Percentiles rank a stretch among this genome's conserved stretches.
Evolutionary conservation across 2,113 vertebrate species (phyloP).

Genomic region (Chamaea fasciata): DNA sequence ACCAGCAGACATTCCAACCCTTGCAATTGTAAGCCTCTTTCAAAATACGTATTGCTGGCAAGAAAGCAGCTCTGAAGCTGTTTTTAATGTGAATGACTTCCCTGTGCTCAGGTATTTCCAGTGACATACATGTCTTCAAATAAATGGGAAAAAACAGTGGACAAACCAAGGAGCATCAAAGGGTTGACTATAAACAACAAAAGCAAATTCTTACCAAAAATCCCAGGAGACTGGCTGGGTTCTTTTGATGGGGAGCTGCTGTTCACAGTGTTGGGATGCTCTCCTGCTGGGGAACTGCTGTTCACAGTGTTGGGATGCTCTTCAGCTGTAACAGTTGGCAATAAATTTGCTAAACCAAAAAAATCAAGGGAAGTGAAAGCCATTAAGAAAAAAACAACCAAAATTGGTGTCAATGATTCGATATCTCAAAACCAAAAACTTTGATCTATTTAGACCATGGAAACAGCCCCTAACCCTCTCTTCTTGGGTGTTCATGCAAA

Average conservation of each 20-base stretch:
- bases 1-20: background rate
- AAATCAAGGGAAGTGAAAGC: background rate
- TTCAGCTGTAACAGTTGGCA: background rate
- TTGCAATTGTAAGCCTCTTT: background rate
- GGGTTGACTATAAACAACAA: background rate
- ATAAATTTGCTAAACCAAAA: background rate
- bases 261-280: background rate
- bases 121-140: background rate
- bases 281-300: background rate
- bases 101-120: background rate
- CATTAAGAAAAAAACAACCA: background rate
- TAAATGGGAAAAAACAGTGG: background rate
- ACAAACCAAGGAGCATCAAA: background rate
- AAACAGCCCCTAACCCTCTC: background rate
- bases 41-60: background rate
- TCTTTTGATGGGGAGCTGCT: background rate
- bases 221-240: background rate
- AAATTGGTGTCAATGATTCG: background rate
- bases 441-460: background rate
- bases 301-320: background rate
- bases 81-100: background rate
- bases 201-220: slow-evolving; percentile 2
- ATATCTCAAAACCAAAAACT: background rate
- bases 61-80: background rate
- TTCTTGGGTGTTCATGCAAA: background rate